Percentiles rank a stretch among this genome's conserved stretches.
Evolutionary conservation across 2,113 vertebrate genomes (phyloP).

Genomic region (Centropristis striata): DNA sequence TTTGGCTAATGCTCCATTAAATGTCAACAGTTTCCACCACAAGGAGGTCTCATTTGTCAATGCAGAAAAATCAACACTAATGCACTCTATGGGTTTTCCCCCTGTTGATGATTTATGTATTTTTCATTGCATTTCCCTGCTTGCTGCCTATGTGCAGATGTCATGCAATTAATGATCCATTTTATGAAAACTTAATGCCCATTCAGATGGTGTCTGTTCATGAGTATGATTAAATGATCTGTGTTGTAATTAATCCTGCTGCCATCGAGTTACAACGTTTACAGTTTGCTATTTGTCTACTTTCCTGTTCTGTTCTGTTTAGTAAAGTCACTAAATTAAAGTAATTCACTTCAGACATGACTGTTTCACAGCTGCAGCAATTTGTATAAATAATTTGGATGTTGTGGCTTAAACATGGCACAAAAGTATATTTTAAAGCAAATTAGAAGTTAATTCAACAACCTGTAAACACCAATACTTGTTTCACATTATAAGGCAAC

Average conservation of each 20-base stretch:
- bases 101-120: background rate
- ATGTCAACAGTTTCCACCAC: background rate
- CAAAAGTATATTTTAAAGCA: background rate
- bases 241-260: slow-evolving; percentile 2
- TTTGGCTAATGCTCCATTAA: slow-evolving; percentile 3
- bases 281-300: background rate
- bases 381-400: background rate
- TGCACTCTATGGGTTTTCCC: background rate
- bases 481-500: background rate
- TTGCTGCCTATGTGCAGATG: background rate
- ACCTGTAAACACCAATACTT: no score
- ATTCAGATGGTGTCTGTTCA: slow-evolving; percentile 14
- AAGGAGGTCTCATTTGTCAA: background rate
- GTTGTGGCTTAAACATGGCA: background rate
- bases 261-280: no score
- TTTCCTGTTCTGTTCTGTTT: background rate
- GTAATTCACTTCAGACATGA: background rate
- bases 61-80: background rate
- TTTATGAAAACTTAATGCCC: background rate
- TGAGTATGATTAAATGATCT: slow-evolving; percentile 18
- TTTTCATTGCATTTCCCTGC: background rate
- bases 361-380: background rate
- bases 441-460: background rate
- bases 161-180: background rate
- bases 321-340: background rate